A percentile compares a stretch with the other conserved stretches of the same genome.
phyloP scores from a whole-genome alignment of 2,797 vertebrate genomes.

The Dromococcyx pavoninus region DNA sequence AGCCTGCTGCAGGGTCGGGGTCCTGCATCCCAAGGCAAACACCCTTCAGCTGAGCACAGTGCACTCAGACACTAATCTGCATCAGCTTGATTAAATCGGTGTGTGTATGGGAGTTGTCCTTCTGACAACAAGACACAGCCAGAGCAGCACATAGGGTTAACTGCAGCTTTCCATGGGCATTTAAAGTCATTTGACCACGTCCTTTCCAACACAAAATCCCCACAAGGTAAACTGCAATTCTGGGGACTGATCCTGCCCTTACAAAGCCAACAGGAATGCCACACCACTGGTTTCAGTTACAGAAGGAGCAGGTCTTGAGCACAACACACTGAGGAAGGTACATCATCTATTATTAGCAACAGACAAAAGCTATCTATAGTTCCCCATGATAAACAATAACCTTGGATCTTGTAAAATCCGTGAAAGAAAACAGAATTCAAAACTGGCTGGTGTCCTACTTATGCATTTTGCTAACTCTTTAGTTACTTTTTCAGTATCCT shows the following conservation, averaged over 20 bases:
- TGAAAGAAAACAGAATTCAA: background rate
- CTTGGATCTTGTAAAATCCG: background rate
- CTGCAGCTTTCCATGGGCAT: accelerated
- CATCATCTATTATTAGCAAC: constrained; percentile 28
- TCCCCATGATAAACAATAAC: background rate
- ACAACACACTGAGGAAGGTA: background rate
- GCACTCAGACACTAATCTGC: background rate
- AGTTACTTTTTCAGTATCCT: background rate
- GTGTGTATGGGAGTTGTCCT: background rate
- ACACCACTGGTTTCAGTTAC: background rate
- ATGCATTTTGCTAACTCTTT: background rate
- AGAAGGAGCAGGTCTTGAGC: constrained; percentile 18
- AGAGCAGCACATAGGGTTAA: background rate
- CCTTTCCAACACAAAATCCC: background rate
- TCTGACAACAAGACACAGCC: background rate
- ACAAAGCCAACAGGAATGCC: background rate
- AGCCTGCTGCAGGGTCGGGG: background rate
- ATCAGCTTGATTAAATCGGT: accelerated
- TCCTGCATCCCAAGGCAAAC: background rate
- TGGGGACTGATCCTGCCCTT: background rate
- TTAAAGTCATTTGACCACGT: background rate
- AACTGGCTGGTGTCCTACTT: constrained; percentile 34
- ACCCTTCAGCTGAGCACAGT: background rate
- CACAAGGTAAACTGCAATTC: background rate
- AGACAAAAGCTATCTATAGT: constrained; percentile 46